Conservation (phyloP, 2,888 invertebrate genomes). For the Rhabditoides inermis region DNA sequence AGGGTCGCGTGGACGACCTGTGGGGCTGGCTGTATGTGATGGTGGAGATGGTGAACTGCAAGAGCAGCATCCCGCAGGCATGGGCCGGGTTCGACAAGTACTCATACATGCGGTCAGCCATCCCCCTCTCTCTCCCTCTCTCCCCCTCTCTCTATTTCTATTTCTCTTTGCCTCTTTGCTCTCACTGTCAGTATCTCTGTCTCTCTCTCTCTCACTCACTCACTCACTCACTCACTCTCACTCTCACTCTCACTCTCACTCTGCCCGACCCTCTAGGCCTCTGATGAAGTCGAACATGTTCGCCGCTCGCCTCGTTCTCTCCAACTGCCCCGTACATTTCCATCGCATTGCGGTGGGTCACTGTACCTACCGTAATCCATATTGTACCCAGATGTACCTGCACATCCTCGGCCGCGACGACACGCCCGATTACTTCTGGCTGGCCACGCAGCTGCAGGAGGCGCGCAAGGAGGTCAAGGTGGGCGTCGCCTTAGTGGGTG, state of each 20-base stretch:
- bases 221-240: background rate
- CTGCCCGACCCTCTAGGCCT: slow-evolving; percentile 1
- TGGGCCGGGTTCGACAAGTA: slow-evolving; percentile 8
- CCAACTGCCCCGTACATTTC: slow-evolving; percentile 13
- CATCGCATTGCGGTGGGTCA: slow-evolving; percentile 9
- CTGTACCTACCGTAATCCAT: background rate
- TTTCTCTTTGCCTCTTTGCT: too few relatives aligned
- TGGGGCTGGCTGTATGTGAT: slow-evolving; percentile 16
- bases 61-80: slow-evolving; percentile 9
- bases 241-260: background rate
- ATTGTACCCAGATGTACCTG: slow-evolving; percentile 6
- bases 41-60: slow-evolving; percentile 14
- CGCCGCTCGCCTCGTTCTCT: slow-evolving; percentile 8
- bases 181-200: too few relatives aligned
- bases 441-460: slow-evolving; percentile 6
- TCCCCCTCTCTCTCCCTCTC: background rate
- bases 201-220: background rate
- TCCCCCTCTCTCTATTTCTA: too few relatives aligned
- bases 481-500: too few relatives aligned
- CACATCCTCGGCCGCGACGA: slow-evolving; percentile 6
- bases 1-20: slow-evolving; percentile 11
- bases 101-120: slow-evolving; percentile 1
- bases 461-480: too few relatives aligned
- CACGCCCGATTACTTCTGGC: slow-evolving; percentile 14
- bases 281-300: slow-evolving; percentile 12